Evolutionary conservation across 2,113 vertebrate species (phyloP), one percentile per base, ranked within the genome.

Genomic region (Eidolon helvum): DNA sequence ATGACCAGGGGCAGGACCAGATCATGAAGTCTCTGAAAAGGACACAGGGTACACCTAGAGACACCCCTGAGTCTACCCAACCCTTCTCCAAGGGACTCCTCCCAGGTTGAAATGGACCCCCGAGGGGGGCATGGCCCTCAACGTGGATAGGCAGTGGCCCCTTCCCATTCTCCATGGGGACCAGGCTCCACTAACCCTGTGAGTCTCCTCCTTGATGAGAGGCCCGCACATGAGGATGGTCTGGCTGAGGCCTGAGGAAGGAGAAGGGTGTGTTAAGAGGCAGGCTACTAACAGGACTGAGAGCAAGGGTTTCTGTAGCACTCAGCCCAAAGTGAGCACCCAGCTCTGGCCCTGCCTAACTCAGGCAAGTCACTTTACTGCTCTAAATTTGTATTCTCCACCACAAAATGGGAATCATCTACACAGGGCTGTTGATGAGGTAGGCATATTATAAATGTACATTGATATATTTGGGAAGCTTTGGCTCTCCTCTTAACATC

Each of bases 131-230:
- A 30, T 3, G 55, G 55, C 26, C 7, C 30, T 66, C 35, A 3
- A 18, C 35, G 12, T 7, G 6, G 28, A 85, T 38, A 63, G 12
- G 26, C 14, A 78, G 15, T 0, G 1, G 22, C 86, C 91, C 50
- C 30, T 1, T 26, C 68, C 78, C 78, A 35, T 10, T 43, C 19
- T 66, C 77, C 53, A 14, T 0, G 1, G 35, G 22, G 10, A 61
- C 15, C 57, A 48, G 63, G 19, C 43, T 59, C 65, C 45, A 95
- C 95, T 97, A 48, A 99, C 99, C 99, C 99, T 99, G 97, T 99
- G 99, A 35, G 99, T 96, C 30, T 99, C 99, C 24, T 99, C 99
- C 96, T 99, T 99, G 69, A 99, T 97, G n/a, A 99, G 98, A 18
- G 99, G 99, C 3, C 99, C 99, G 9, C 99, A 98, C 83, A 97